These are phyloP conservation scores for Augiades crinisus DNA, from an alignment of 2,888 invertebrate species.

Conservation along the genomic window DNA sequence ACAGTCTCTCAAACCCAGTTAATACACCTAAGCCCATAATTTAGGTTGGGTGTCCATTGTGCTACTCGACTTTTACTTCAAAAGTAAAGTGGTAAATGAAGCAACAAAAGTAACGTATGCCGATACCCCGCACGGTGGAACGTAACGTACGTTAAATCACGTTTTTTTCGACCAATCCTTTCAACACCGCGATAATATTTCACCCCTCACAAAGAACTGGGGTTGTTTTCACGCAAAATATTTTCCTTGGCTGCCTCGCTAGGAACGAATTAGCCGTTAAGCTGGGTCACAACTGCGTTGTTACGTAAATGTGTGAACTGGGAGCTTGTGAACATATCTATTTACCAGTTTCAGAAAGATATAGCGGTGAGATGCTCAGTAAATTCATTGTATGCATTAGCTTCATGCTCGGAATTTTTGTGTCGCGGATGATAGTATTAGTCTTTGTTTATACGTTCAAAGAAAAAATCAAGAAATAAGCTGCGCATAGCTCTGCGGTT, in stretches of 20 bases:
- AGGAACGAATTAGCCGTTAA: constrained; percentile 22
- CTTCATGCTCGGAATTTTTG: no score
- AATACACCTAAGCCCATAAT: no score
- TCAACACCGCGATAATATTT: constrained; percentile 23
- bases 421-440: no score
- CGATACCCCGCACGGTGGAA: constrained; percentile 1
- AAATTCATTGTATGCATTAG: no score
- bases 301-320: neutral
- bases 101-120: constrained; percentile 3
- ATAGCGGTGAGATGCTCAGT: no score
- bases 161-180: constrained; percentile 23
- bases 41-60: no score
- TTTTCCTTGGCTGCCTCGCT: constrained; percentile 16
- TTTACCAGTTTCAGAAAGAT: no score
- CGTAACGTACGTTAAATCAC: constrained; percentile 14
- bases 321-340: neutral
- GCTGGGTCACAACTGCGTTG: constrained; percentile 6
- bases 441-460: no score
- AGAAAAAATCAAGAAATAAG: no score
- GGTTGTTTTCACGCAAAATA: constrained; percentile 25
- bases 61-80: neutral
- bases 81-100: neutral
- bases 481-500: no score
- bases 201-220: constrained; percentile 16
- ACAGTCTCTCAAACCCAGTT: no score